Evolutionary conservation across 2,797 vertebrate genomes (phyloP).

Genomic region (Vipera latastei): DNA sequence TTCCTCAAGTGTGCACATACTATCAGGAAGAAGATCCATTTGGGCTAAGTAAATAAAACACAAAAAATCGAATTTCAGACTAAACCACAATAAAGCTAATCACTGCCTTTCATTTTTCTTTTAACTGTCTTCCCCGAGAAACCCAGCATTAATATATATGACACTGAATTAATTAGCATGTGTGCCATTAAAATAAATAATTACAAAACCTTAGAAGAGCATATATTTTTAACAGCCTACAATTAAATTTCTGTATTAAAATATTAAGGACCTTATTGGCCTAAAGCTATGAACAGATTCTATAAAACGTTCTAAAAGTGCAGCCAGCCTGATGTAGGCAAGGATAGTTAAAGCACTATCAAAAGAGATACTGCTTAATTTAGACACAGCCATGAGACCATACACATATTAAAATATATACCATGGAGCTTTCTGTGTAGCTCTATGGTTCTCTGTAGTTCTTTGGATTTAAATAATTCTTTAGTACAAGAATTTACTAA

Average conservation of each 20-base stretch:
- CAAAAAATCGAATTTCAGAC: background rate
- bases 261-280: background rate
- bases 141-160: background rate
- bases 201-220: background rate
- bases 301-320: accelerated
- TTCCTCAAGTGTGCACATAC: background rate
- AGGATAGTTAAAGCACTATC: background rate
- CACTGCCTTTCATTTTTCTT: background rate
- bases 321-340: background rate
- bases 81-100: background rate
- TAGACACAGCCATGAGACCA: slow-evolving; percentile 54
- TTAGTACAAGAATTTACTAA: slow-evolving; percentile 37
- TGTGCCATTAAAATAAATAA: slow-evolving; percentile 28
- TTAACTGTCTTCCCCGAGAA: slow-evolving; percentile 10
- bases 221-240: slow-evolving; percentile 20
- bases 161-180: slow-evolving; percentile 15
- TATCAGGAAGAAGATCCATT: background rate
- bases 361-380: slow-evolving; percentile 52
- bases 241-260: slow-evolving; percentile 1
- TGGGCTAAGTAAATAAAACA: background rate
- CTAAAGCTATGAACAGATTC: background rate
- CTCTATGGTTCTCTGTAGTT: slow-evolving; percentile 61
- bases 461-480: slow-evolving; percentile 56
- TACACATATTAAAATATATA: slow-evolving; percentile 59
- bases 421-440: slow-evolving; percentile 38